phyloP scores from a whole-genome alignment of 2,113 vertebrate species.

The Zosterops hypoxanthus region DNA sequence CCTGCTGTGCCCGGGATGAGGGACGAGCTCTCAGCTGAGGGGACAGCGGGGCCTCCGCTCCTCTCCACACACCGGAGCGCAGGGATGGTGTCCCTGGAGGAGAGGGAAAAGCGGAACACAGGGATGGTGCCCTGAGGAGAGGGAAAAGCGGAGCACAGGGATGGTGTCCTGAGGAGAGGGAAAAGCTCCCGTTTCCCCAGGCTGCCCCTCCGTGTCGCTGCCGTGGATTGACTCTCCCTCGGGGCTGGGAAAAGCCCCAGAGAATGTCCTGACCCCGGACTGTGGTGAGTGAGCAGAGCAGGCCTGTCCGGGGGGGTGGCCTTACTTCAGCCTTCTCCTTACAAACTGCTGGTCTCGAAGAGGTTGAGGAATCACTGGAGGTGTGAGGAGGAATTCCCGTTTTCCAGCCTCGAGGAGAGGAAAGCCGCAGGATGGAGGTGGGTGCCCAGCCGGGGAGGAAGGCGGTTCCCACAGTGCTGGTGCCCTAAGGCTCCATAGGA shows the following conservation, averaged over 20 bases:
- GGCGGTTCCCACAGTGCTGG: fast-evolving
- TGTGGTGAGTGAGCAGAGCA: not conserved
- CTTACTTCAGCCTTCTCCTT: not conserved
- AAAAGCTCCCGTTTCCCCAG: fast-evolving
- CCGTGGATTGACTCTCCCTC: fast-evolving
- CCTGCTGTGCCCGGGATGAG: fast-evolving
- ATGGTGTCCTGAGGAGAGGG: fast-evolving
- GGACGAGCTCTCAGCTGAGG: fast-evolving
- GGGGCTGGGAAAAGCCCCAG: too few species aligned
- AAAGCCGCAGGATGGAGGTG: not conserved
- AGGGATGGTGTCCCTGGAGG: too few species aligned
- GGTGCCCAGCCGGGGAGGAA: not conserved
- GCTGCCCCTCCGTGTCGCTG: not conserved
- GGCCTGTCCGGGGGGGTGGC: fast-evolving
- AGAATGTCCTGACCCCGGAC: not conserved
- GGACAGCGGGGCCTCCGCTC: fast-evolving
- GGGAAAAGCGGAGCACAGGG: not conserved
- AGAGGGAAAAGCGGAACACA: not conserved
- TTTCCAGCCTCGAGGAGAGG: not conserved
- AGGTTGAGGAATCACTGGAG: not conserved
- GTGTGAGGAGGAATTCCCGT: not conserved
- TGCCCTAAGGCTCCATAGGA: fast-evolving
- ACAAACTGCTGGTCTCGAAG: too few species aligned
- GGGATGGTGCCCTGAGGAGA: too few species aligned
- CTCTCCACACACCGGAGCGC: not conserved